Conservation (phyloP, 2,797 vertebrate species). For the Halcyon smyrnensis region DNA sequence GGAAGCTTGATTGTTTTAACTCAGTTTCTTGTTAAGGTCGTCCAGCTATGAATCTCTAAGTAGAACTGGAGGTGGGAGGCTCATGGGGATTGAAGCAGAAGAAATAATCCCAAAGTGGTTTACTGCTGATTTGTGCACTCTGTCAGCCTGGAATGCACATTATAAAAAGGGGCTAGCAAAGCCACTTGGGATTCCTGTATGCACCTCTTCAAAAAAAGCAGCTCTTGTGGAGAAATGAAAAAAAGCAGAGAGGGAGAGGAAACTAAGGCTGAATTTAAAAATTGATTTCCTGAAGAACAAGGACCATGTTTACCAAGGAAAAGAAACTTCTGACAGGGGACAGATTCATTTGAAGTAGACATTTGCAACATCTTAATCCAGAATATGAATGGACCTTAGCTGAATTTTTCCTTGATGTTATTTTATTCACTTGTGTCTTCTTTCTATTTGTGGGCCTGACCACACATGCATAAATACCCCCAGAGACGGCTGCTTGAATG, state of each 20-base stretch:
- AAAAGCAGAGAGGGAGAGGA: not conserved
- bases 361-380: not conserved
- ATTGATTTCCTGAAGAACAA: not conserved
- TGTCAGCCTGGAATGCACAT: not conserved
- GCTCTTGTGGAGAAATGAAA: not conserved
- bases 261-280: not conserved
- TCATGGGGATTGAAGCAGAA: not conserved
- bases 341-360: not conserved
- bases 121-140: not conserved
- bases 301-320: not conserved
- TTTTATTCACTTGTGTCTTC: not conserved
- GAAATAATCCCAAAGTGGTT: not conserved
- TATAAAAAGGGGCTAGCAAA: not conserved
- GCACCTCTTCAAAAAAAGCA: not conserved
- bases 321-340: not conserved
- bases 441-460: not conserved
- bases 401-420: not conserved
- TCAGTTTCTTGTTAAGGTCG: not conserved
- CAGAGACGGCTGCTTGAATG: not conserved
- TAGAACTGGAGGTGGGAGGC: slow-evolving; percentile 16
- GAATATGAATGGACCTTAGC: not conserved
- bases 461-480: not conserved
- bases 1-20: not conserved
- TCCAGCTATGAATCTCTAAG: not conserved
- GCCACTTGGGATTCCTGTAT: not conserved